Evolutionary conservation across 2,888 invertebrate genomes (phyloP).

Genomic region (Scaeva pyrastri): DNA sequence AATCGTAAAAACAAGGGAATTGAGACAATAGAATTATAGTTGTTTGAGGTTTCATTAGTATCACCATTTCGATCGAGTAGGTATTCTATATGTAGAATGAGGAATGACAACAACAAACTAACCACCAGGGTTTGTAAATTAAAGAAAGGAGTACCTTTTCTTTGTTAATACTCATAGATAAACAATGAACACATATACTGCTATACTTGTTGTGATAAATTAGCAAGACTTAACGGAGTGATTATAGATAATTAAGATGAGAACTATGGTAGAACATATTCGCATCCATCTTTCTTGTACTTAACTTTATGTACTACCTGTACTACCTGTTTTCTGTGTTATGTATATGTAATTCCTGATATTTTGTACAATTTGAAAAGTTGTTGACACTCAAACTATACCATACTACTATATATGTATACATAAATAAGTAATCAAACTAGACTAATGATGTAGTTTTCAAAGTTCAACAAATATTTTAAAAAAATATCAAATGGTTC

Average conservation of each 20-base stretch:
- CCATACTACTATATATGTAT: no score
- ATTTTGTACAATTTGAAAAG: no score
- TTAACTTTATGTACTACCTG: background rate
- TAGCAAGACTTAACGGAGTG: constrained; percentile 76
- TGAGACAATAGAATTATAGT: constrained; percentile 53
- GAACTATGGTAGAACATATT: constrained; percentile 52
- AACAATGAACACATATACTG: constrained; percentile 13
- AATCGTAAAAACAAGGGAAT: constrained; percentile 62
- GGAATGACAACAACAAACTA: constrained; percentile 27
- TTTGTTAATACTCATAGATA: constrained; percentile 22
- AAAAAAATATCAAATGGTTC: no score
- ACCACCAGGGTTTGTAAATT: background rate
- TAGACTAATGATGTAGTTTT: no score
- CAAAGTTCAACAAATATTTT: no score
- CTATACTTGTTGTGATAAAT: constrained; percentile 76
- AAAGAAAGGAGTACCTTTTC: constrained; percentile 47
- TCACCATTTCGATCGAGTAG: constrained; percentile 26
- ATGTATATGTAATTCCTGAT: no score
- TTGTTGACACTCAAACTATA: no score
- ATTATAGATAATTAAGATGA: constrained; percentile 76
- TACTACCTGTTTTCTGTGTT: background rate
- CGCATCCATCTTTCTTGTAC: constrained; percentile 17
- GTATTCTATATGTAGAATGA: background rate
- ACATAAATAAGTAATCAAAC: no score
- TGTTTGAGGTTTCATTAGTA: constrained; percentile 52